Base-by-base conservation (phyloP, 2,888 invertebrate genomes). In the Drosophila limbata region DNA sequence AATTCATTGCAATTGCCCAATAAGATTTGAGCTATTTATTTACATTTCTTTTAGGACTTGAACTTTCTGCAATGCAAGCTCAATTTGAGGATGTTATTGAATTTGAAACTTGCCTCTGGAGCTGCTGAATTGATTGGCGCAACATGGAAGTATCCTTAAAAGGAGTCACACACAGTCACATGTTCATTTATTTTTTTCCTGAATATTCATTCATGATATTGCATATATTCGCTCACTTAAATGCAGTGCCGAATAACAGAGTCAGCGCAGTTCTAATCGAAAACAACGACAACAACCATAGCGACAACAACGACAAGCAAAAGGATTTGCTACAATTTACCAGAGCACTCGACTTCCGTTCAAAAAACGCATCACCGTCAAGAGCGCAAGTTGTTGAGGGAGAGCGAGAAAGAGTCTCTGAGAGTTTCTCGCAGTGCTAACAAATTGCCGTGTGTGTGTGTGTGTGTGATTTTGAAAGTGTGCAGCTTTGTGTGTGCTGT, bases 281-380 rank as follows among this genome's bases (percentile, higher is more conserved):
- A 19, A 19, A 2, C 19, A 19, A 19, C 19, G 19, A 19, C 19
- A 19, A 19, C 19, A 19, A 19, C 3, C 19, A 37, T 33, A 17
- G 42, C 47, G 47, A 50, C 28, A 42, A 31, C 50, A 17, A 33
- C 35, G 44, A 37, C 15, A 42, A 42, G 10, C n/a, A 40, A 25
- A 56, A 61, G 67, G 68, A 74, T 73, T 78, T 69, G 76, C 77
- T 77, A 78, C 84, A 90, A 87, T 88, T 90, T 90, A 75, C 79
- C 76, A 78, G 81, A 89, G 84, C 83, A 81, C 81, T 81, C 82
- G 81, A 82, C 87, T 81, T 87, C 88, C 87, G 90, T 74, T 77
- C 73, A 81, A 79, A 83, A 82, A 85, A 87, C 83, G 85, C 79
- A 66, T 33, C 62, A 33, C 63, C 62, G 70, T 72, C 50, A 37